A percentile compares a stretch with the other conserved stretches of the same genome.
Evolutionary conservation across 2,797 vertebrate genomes (phyloP).

Genomic region (Loris lydekkerianus): DNA sequence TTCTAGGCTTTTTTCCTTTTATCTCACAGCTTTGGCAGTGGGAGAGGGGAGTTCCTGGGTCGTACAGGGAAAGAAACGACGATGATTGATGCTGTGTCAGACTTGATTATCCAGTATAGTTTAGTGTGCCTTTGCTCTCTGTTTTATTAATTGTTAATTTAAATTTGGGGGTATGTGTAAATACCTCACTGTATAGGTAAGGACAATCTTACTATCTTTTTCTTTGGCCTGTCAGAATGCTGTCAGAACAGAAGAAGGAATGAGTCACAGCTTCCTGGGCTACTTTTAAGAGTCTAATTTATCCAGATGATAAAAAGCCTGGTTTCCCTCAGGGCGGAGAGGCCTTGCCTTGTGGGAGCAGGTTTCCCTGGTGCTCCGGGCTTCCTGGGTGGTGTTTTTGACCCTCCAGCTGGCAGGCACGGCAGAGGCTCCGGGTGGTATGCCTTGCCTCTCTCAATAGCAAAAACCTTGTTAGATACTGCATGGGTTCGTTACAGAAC

Average conservation of each 20-base stretch:
- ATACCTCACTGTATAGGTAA: slow-evolving; percentile 75
- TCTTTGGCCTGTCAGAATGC: slow-evolving; percentile 38
- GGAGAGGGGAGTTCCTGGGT: not conserved
- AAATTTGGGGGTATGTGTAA: slow-evolving; percentile 74
- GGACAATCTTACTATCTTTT: slow-evolving; percentile 60
- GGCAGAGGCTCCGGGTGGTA: not conserved
- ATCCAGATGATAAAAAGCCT: not conserved
- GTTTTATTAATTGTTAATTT: slow-evolving; percentile 78
- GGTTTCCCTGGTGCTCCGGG: not conserved
- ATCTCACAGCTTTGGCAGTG: slow-evolving; percentile 51
- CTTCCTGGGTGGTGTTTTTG: not conserved
- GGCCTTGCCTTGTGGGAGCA: not conserved
- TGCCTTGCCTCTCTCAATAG: not conserved
- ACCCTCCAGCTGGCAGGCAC: not conserved
- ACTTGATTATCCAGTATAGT: slow-evolving; percentile 69
- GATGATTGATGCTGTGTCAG: slow-evolving; percentile 60
- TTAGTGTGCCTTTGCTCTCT: slow-evolving; percentile 74
- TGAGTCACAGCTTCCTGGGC: slow-evolving; percentile 35
- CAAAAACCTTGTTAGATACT: not conserved
- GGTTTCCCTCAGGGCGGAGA: not conserved
- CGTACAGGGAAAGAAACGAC: slow-evolving; percentile 31
- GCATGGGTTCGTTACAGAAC: not conserved
- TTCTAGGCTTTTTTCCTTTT: slow-evolving; percentile 4
- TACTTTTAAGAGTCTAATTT: slow-evolving; percentile 64
- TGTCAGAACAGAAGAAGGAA: slow-evolving; percentile 67